Conservation (phyloP, 2,888 invertebrate genomes). For the Rhamphomyia laevipes region DNA sequence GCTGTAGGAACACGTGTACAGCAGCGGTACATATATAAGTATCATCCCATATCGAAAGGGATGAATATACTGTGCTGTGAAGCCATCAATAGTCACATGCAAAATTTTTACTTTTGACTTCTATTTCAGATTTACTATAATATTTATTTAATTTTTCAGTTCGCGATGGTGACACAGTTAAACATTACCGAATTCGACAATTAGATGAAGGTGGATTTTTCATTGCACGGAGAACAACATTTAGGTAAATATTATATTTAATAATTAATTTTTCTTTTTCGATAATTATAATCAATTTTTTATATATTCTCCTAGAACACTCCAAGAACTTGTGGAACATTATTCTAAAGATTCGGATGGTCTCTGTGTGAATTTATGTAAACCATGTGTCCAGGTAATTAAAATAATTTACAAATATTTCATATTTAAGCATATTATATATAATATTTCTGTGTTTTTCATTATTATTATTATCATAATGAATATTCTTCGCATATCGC, state of each 20-base stretch:
- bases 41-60: too few species aligned
- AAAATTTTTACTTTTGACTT: too few species aligned
- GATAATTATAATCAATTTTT: not conserved
- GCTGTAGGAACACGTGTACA: too few species aligned
- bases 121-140: slow-evolving; percentile 4
- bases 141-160: slow-evolving; percentile 51
- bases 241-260: slow-evolving; percentile 39
- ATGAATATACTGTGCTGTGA: too few species aligned
- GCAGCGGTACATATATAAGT: too few species aligned
- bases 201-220: slow-evolving; percentile 98
- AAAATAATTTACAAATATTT: not conserved
- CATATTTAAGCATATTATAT: too few species aligned
- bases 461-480: too few species aligned
- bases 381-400: slow-evolving; percentile 83
- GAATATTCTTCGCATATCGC: too few species aligned
- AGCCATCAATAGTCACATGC: too few species aligned
- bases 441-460: too few species aligned
- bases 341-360: slow-evolving; percentile 98
- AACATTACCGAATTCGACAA: slow-evolving; percentile 97
- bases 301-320: slow-evolving; percentile 46
- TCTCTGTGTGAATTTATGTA: slow-evolving; percentile 91
- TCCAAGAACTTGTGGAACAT: slow-evolving; percentile 95
- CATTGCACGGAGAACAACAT: slow-evolving; percentile 95
- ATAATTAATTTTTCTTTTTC: not conserved
- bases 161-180: slow-evolving; percentile 97